phyloP scores from a whole-genome alignment of 2,797 vertebrate species.

The Sebastes taczanowskii region DNA sequence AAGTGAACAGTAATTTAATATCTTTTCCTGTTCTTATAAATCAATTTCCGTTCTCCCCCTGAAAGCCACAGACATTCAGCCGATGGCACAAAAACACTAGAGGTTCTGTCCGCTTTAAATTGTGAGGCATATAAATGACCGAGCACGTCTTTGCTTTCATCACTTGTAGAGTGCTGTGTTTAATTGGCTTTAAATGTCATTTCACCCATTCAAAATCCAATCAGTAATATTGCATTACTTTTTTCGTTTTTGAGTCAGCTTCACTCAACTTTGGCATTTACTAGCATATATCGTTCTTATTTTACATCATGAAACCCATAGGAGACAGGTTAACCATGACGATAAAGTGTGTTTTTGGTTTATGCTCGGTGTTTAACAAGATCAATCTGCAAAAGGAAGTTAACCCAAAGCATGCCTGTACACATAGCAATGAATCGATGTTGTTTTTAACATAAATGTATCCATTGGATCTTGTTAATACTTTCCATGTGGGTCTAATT shows the following conservation, averaged over 20 bases:
- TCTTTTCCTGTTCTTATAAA: slow-evolving; percentile 10
- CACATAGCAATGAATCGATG: not conserved
- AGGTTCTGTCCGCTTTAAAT: slow-evolving; percentile 24
- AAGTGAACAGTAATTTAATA: not conserved
- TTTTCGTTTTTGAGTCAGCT: not conserved
- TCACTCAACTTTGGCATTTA: slow-evolving; percentile 8
- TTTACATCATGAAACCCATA: not conserved
- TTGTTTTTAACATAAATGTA: slow-evolving; percentile 14
- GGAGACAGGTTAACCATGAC: not conserved
- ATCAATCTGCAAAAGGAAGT: not conserved
- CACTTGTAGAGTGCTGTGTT: slow-evolving; percentile 4
- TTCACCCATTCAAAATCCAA: slow-evolving; percentile 22
- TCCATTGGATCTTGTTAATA: slow-evolving; percentile 4
- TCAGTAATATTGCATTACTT: slow-evolving; percentile 3
- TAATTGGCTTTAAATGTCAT: slow-evolving; percentile 30
- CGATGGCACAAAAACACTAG: not conserved
- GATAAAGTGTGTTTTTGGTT: slow-evolving; percentile 11
- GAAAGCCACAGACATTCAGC: slow-evolving; percentile 14
- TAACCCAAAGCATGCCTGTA: not conserved
- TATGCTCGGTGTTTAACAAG: not conserved
- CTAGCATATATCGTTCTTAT: not conserved
- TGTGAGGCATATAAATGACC: slow-evolving; percentile 8
- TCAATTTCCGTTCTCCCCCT: not conserved
- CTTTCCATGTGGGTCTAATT: slow-evolving; percentile 17
- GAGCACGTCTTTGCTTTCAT: not conserved